Base-by-base conservation (phyloP, 2,888 invertebrate genomes). In the Lasioglossum pauxillum region DNA sequence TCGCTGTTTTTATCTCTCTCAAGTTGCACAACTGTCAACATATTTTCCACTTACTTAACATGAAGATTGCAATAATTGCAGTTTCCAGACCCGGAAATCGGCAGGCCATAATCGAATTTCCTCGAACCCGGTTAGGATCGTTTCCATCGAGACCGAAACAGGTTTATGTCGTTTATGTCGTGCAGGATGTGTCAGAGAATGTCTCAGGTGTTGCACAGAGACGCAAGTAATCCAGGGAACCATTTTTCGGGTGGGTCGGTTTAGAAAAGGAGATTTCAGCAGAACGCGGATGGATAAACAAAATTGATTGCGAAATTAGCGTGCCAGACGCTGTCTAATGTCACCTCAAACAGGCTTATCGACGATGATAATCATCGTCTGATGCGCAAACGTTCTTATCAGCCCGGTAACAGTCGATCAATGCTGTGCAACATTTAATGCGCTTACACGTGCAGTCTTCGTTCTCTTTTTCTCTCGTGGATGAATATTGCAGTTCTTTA, bases 321-420 rank as follows among this genome's bases (percentile, higher is more conserved):
- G 78, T 53, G 67, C 57, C 87, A 83, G 88, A 87, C 87, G 80
- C 77, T 69, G 87, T 89, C 87, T 90, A 90, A 90, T 87, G 84
- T 85, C 89, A 85, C 77, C 67, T 86, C 87, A 72, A 84, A 86
- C 83, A 86, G 57, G 64, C 72, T 85, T 87, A 88, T 88, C 87
- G 49, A 14, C 38, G 75, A 8, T 60, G 83, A 84, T 86, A 73
- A 87, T 86, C 83, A 38, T 72, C 72, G 78, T 57, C 71, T 46
- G 60, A 60, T 71, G 75, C 78, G 69, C 71, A 12, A 31, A 27
- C 78, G 19, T 16, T 44, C 72, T 80, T 83, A 89, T 85, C 85
- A 23, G 31, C 41, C 27, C 60, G 83, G 53, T 75, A 73, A 83
- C 57, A 10, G 76, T 49, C 71, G 88, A 75, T 80, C 81, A 71